Percentiles rank a stretch among this genome's conserved stretches.
Evolutionary conservation across 1,140 invertebrate genomes (phyloP).

Genomic region (Limonius californicus): DNA sequence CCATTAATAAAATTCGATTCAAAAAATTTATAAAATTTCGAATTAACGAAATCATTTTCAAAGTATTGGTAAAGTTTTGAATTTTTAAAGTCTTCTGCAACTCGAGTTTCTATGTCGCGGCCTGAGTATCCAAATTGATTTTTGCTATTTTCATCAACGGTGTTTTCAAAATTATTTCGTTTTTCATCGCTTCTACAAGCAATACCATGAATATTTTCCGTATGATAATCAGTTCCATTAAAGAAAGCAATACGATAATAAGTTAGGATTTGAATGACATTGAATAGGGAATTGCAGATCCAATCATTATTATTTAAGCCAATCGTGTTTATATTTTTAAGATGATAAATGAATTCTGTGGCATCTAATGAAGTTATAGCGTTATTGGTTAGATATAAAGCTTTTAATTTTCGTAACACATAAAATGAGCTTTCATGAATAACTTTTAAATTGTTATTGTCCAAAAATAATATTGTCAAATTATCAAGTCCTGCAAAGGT

Average conservation of each 20-base stretch:
- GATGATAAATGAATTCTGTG: background rate
- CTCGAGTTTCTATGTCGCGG: no score
- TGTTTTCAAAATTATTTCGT: background rate
- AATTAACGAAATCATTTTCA: background rate
- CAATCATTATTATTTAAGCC: background rate
- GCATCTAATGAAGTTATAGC: background rate
- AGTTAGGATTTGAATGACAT: background rate
- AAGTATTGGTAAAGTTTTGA: background rate
- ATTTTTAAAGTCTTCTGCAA: background rate
- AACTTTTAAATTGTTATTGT: background rate
- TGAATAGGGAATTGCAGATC: background rate
- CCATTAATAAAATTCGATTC: background rate
- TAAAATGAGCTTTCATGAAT: conserved; percentile 1
- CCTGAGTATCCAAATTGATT: background rate
- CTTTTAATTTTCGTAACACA: background rate
- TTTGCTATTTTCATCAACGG: background rate
- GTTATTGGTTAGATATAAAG: background rate
- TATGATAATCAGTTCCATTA: background rate
- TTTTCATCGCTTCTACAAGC: background rate
- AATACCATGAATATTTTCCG: background rate
- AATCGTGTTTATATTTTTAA: background rate
- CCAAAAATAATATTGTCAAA: background rate
- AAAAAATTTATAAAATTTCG: conserved; percentile 1
- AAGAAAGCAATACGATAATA: background rate
- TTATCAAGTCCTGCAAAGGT: background rate